A percentile compares a stretch with the other conserved stretches of the same genome.
Evolutionary conservation across 2,888 invertebrate species (phyloP).

Genomic region (Synergus umbraculus): DNA sequence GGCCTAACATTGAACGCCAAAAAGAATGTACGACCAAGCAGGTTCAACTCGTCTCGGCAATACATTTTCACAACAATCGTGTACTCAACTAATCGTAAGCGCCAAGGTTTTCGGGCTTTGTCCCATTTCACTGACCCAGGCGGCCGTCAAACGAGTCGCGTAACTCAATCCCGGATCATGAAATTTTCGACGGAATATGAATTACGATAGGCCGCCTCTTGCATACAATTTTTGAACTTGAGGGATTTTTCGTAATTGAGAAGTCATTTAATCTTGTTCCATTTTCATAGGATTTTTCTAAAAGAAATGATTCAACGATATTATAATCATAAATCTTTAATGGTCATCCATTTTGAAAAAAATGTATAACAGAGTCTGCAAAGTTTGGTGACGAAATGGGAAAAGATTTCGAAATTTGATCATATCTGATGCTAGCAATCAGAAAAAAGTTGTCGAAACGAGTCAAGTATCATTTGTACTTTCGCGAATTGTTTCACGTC

Average conservation of each 20-base stretch:
- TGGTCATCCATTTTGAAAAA: no score
- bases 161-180: slow-evolving; percentile 32
- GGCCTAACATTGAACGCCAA: slow-evolving; percentile 2
- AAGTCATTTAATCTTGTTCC: background rate
- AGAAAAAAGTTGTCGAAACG: slow-evolving; percentile 40
- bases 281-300: no score
- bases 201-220: background rate
- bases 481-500: slow-evolving; percentile 61
- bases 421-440: slow-evolving; percentile 46
- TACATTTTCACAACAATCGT: slow-evolving; percentile 38
- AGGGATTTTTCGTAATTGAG: background rate
- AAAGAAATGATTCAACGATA: no score
- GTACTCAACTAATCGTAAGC: background rate
- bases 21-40: slow-evolving; percentile 35
- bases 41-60: slow-evolving; percentile 8
- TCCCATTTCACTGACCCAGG: slow-evolving; percentile 40
- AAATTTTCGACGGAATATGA: slow-evolving; percentile 23
- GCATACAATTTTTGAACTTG: background rate
- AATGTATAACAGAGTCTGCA: background rate
- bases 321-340: no score
- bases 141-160: slow-evolving; percentile 25
- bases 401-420: slow-evolving; percentile 32
- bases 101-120: slow-evolving; percentile 37
- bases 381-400: background rate
- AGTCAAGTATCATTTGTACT: slow-evolving; percentile 50